Evolutionary conservation across 2,797 vertebrate genomes (phyloP), one percentile per base, ranked within the genome.

Genomic region (Poecilia velifera): DNA sequence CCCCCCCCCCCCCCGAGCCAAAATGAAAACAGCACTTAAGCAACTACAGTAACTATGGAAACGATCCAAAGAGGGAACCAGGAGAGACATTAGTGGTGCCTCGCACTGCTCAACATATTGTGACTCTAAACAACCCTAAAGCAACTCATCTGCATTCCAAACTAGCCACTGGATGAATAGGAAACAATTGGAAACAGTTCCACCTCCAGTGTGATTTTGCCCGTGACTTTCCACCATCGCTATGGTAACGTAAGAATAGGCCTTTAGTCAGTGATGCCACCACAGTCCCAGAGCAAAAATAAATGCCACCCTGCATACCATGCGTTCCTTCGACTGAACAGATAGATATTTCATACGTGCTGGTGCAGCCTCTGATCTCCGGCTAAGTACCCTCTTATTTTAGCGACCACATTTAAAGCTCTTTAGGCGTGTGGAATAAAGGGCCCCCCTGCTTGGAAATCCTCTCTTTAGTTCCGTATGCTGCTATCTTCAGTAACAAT

Each of bases 91-190:
- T 82, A 88, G 82, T 84, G 87, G 87, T 76, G 88, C 88, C 87
- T 88, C 76, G 66, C 84, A 89, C 86, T 55, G 82, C 90, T 93
- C 86, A 88, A 89, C 90, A 90, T 90, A 89, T 86, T 93, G 90
- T 86, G 93, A 94, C 94, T 94, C 93, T 90, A 92, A 93, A 95
- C 92, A 92, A 84, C 91, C 87, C 92, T 91, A 90, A 93, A 95
- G 94, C 93, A 91, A 91, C 93, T 95, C 90, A 94, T 96, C 94
- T 92, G 89, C 93, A 96, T 96, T 96, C 95, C 94, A 91, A 92
- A 93, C 90, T 92, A 86, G 92, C 91, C 93, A 87, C 78, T 74
- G 86, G 91, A 93, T 91, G 88, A 93, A 93, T 86, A 51, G 88
- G 77, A 82, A 90, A 94, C 93, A 93, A 92, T 93, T 90, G 85